Conservation (phyloP, 1,140 invertebrate species). For the Nylanderia fulva region DNA sequence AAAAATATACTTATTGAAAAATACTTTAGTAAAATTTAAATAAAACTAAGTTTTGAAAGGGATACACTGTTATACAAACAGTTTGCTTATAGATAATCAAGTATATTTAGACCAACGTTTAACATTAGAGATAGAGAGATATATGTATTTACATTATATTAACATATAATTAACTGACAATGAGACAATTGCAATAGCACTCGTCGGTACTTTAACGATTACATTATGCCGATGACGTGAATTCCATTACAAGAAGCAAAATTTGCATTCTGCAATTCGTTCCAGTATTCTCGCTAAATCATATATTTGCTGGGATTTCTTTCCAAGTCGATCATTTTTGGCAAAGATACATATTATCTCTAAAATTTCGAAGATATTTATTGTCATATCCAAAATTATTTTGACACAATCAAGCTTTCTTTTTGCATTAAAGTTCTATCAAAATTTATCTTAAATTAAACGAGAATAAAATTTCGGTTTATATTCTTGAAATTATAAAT, state of each 20-base stretch:
- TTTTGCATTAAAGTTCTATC: not conserved
- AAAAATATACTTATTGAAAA: not conserved
- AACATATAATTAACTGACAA: conserved; percentile 8
- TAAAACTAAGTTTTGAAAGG: no score
- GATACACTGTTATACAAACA: not conserved
- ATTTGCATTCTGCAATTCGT: not conserved
- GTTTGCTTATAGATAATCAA: not conserved
- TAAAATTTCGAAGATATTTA: not conserved
- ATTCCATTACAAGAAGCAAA: not conserved
- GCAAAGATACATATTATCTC: not conserved
- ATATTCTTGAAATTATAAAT: not conserved
- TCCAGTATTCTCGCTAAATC: not conserved
- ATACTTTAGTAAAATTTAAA: not conserved
- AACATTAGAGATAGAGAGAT: not conserved
- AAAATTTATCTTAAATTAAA: not conserved
- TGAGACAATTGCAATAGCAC: not conserved
- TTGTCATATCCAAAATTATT: not conserved
- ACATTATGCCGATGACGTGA: conserved; percentile 9
- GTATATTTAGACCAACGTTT: not conserved
- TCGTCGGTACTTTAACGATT: not conserved
- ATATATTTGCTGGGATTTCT: not conserved
- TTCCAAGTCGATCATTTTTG: not conserved
- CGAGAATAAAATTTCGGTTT: not conserved
- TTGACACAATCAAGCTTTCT: not conserved
- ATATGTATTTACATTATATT: not conserved